Evolutionary conservation across 2,888 invertebrate genomes (phyloP), one percentile per base, ranked within the genome.

Genomic region (Sinopyrophorus schimmeli): DNA sequence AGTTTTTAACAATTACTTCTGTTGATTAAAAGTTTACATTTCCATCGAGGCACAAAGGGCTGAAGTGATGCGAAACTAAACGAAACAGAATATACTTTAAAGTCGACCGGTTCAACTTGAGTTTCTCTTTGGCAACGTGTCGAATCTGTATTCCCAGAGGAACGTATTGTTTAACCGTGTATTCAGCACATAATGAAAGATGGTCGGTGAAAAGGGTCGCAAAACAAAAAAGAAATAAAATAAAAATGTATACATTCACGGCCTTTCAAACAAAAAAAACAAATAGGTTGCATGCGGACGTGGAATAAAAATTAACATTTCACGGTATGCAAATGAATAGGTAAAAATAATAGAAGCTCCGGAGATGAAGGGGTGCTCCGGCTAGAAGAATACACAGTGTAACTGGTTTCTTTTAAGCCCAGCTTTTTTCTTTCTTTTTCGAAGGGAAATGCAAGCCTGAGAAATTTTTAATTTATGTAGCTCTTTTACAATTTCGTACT

Each of bases 291-390:
- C 53, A 60, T 61, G 58, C 60, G 61, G 61, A 64, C 57, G 63
- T 60, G 59, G 59, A 63, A 58, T 54, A 60, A 57, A 60, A 64
- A 64, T 64, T 63, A 64, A 64, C 63, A 62, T 64, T 62, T 61
- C 63, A 64, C 59, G 55, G 61, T 64, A 64, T 64, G 64, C 63
- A 64, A 64, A 64, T 64, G 63, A 63, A 54, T 58, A 58, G 59
- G 62, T 60, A 63, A 62, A 64, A 63, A 64, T 64, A 63, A 64
- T 63, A 60, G 62, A 55, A 55, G 54, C 47, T 46, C 39, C 53
- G 52, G n/a, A 56, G 46, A 53, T 52, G 54, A 58, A 58, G 47
- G 55, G 55, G 48, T 48, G 23, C 48, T 31, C 35, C 43, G 27
- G 42, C 43, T 40, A 12, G 28, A 44, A 51, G 44, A 51, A 46